A percentile compares a stretch with the other conserved stretches of the same genome.
These are phyloP conservation scores for Conchocele bisecta DNA, from an alignment of 2,888 invertebrate genomes.

Conservation along the genomic window DNA sequence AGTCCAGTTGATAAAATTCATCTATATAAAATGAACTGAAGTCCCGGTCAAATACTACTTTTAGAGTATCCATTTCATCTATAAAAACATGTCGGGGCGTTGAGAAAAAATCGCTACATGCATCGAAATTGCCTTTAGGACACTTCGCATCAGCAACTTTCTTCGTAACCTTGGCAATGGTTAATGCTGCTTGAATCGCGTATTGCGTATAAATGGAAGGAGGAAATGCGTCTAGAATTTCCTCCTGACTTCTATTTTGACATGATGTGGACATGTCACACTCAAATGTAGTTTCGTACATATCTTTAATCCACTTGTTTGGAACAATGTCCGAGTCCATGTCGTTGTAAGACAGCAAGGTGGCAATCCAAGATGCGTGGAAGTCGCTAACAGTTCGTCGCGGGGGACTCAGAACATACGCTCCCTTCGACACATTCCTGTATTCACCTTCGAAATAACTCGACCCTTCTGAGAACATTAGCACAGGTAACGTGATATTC, in stretches of 20 bases:
- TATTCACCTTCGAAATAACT: conserved; percentile 15
- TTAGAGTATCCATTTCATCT: conserved; percentile 11
- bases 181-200: conserved; percentile 41
- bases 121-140: not conserved
- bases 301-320: conserved; percentile 30
- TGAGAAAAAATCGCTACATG: conserved; percentile 19
- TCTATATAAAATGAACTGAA: conserved; percentile 17
- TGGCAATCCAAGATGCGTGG: conserved; percentile 10
- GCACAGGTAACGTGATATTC: conserved; percentile 16
- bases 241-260: not conserved
- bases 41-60: conserved; percentile 30
- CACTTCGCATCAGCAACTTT: conserved; percentile 11
- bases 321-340: conserved; percentile 1
- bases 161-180: conserved; percentile 23
- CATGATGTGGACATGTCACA: conserved; percentile 23
- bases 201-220: conserved; percentile 39
- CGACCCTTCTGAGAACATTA: conserved; percentile 46
- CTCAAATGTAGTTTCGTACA: conserved; percentile 16
- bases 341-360: not conserved
- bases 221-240: not conserved
- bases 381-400: conserved; percentile 15
- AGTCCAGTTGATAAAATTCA: conserved; percentile 26
- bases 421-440: conserved; percentile 39
- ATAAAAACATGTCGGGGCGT: conserved; percentile 24
- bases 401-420: conserved; percentile 46